These are phyloP conservation scores for Mungos mungo DNA, from an alignment of 2,113 vertebrate species.

Conservation along the genomic window DNA sequence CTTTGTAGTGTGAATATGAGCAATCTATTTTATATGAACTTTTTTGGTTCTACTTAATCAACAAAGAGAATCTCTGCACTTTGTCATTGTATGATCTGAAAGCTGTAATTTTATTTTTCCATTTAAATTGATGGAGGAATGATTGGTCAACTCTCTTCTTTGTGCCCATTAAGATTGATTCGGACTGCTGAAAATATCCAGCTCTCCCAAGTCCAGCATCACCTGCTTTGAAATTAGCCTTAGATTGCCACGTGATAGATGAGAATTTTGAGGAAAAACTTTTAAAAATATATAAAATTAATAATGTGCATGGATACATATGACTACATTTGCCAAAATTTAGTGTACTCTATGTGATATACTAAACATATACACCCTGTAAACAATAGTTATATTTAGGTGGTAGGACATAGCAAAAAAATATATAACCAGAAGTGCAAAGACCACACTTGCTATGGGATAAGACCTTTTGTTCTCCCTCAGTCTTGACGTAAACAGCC, in stretches of 20 bases:
- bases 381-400: constrained; percentile 84
- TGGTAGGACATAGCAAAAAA: constrained; percentile 81
- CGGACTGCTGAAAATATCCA: constrained; percentile 79
- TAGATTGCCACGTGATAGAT: constrained; percentile 81
- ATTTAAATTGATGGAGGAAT: constrained; percentile 83
- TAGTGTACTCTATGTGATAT: constrained; percentile 83
- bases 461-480: constrained; percentile 72
- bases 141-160: constrained; percentile 84
- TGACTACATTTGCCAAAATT: constrained; percentile 82
- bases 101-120: constrained; percentile 82
- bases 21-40: constrained; percentile 90
- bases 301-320: constrained; percentile 85
- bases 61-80: constrained; percentile 84
- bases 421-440: constrained; percentile 72
- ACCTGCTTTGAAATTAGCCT: constrained; percentile 83
- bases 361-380: constrained; percentile 83
- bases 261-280: constrained; percentile 74
- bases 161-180: constrained; percentile 81
- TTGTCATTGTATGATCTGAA: constrained; percentile 85
- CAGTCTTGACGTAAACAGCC: constrained; percentile 76
- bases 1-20: constrained; percentile 89
- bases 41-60: constrained; percentile 86
- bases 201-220: constrained; percentile 73
- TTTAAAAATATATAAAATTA: constrained; percentile 69
- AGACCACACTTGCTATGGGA: constrained; percentile 77